Conservation (phyloP, 2,888 invertebrate species). For the Tenodera sinensis region DNA sequence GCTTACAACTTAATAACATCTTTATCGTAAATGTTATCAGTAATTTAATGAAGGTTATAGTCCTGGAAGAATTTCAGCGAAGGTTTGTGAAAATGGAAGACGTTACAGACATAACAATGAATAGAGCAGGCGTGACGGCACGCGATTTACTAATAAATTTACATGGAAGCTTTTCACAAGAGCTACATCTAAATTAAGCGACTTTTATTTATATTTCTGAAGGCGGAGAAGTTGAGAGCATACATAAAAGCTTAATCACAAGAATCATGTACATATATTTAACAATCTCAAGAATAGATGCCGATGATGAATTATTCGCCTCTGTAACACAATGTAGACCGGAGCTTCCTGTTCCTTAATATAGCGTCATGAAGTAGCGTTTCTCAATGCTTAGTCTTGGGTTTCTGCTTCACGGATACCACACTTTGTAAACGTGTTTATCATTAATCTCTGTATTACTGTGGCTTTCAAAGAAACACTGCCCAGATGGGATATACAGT, state of each 20-base stretch:
- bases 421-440: too few relatives aligned
- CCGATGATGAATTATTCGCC: too few relatives aligned
- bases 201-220: neutral
- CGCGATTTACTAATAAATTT: neutral
- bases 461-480: too few relatives aligned
- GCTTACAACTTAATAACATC: neutral
- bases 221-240: neutral
- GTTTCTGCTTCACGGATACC: too few relatives aligned
- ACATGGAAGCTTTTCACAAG: neutral
- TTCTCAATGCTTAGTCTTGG: too few relatives aligned
- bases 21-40: neutral
- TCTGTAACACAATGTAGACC: too few relatives aligned
- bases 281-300: too few relatives aligned
- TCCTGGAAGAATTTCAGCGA: neutral
- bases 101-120: neutral
- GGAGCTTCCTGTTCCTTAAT: too few relatives aligned
- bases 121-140: neutral
- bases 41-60: neutral
- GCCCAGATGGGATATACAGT: too few relatives aligned
- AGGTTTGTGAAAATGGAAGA: neutral
- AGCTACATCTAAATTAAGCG: neutral
- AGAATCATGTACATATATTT: too few relatives aligned
- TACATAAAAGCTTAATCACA: neutral
- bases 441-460: too few relatives aligned
- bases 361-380: too few relatives aligned